phyloP scores from a whole-genome alignment of 2,113 vertebrate species.

The Macquaria australasica region DNA sequence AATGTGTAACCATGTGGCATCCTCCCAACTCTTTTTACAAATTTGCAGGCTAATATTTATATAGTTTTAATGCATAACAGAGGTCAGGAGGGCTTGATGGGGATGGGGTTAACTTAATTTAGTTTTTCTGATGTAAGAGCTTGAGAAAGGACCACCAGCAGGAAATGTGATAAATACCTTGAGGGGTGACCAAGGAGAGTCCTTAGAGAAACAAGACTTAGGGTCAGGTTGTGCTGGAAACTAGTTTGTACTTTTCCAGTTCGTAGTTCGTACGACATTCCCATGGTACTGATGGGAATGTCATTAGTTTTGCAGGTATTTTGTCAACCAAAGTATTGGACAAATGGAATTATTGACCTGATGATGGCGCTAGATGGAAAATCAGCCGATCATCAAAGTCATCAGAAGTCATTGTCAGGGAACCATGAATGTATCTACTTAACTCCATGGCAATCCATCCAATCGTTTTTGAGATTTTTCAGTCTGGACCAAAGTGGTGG shows the following conservation, averaged over 20 bases:
- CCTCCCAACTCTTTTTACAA: not conserved
- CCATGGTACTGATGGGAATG: too few relatives aligned
- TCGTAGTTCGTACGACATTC: too few relatives aligned
- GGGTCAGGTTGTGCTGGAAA: too few relatives aligned
- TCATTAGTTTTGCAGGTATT: too few relatives aligned
- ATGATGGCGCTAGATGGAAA: not conserved
- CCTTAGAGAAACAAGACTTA: not conserved
- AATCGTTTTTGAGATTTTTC: not conserved
- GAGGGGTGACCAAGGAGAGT: not conserved
- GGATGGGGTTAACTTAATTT: not conserved
- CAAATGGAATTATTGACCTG: not conserved
- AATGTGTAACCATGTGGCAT: constrained; percentile 36
- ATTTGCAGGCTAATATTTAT: not conserved
- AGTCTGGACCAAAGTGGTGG: not conserved
- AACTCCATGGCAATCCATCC: not conserved
- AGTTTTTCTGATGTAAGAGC: not conserved
- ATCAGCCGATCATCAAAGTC: not conserved
- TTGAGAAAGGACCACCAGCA: not conserved
- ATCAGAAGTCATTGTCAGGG: not conserved
- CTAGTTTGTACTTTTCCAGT: too few relatives aligned
- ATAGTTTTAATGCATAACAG: not conserved
- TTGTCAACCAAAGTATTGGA: not conserved
- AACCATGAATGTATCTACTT: not conserved
- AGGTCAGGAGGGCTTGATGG: not conserved
- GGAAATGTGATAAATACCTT: not conserved